Evolutionary conservation across 2,797 vertebrate species (phyloP).

Genomic region (Hyperoplus immaculatus): DNA sequence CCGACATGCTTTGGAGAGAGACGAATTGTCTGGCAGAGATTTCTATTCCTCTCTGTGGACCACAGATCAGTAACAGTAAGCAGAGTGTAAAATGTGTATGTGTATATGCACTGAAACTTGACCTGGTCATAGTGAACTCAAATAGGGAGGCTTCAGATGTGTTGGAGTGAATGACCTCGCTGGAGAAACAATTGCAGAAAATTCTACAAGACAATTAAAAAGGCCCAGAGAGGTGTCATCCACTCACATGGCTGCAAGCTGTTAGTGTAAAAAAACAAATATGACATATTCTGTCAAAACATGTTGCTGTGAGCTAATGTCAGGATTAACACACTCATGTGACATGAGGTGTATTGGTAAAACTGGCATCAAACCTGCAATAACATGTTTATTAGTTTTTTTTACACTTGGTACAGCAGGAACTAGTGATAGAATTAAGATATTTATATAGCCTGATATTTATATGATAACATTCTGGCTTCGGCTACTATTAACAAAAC

Average conservation of each 20-base stretch:
- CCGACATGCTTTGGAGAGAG: conserved; percentile 24
- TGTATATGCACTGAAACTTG: not conserved
- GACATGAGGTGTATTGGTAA: not conserved
- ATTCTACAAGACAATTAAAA: not conserved
- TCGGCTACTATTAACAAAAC: not conserved
- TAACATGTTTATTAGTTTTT: not conserved
- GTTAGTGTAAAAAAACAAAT: not conserved
- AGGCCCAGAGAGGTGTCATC: not conserved
- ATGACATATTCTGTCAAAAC: not conserved
- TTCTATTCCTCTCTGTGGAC: conserved; percentile 32
- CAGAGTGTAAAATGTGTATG: conserved; percentile 16
- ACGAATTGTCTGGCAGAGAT: conserved; percentile 46
- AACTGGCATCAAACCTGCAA: not conserved
- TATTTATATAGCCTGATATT: not conserved
- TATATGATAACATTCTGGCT: not conserved
- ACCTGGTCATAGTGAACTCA: conserved; percentile 7
- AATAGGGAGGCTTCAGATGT: not conserved
- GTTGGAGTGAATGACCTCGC: not conserved
- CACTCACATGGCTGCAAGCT: not conserved
- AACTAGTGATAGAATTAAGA: too few species aligned
- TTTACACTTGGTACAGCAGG: too few species aligned
- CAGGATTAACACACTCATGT: not conserved
- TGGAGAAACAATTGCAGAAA: not conserved
- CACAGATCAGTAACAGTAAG: conserved; percentile 37
- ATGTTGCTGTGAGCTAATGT: not conserved